Evolutionary conservation across 2,888 invertebrate genomes (phyloP).

Genomic region (Sthenelais limicola): DNA sequence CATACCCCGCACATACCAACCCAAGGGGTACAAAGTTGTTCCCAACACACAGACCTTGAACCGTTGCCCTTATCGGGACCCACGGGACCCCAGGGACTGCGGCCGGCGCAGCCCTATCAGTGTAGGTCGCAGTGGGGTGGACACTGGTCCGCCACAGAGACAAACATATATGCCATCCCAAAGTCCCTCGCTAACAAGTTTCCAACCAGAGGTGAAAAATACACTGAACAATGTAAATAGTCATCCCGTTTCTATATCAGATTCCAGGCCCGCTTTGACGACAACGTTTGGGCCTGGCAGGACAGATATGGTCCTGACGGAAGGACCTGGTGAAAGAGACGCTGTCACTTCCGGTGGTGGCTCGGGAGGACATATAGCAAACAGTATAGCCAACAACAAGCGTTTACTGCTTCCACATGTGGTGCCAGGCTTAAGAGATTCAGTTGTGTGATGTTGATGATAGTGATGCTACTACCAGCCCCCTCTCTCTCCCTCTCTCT

Average conservation of each 20-base stretch:
- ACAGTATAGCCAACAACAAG: constrained; percentile 35
- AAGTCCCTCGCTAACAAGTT: constrained; percentile 15
- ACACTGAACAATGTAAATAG: constrained; percentile 1
- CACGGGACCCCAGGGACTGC: constrained; percentile 29
- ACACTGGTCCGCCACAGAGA: neutral
- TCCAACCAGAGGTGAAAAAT: constrained; percentile 14
- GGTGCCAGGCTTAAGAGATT: constrained; percentile 11
- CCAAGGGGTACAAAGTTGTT: constrained; percentile 31
- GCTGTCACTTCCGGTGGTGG: constrained; percentile 3
- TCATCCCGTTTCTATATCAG: neutral
- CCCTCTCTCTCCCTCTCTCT: too few species aligned
- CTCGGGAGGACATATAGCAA: constrained; percentile 23
- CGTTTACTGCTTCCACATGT: constrained; percentile 13
- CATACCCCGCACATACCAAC: constrained; percentile 30
- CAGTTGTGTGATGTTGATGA: constrained; percentile 16
- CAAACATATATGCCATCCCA: neutral
- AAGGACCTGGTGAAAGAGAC: too few species aligned
- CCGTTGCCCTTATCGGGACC: constrained; percentile 28
- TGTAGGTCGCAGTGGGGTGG: neutral
- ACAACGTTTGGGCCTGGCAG: constrained; percentile 26
- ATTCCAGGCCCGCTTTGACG: constrained; percentile 1
- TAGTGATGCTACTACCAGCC: too few species aligned
- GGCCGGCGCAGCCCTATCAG: constrained; percentile 35
- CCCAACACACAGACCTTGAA: constrained; percentile 23
- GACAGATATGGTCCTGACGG: constrained; percentile 31